Evolutionary conservation across 2,888 invertebrate genomes (phyloP).

Genomic region (Parnassius orleans): DNA sequence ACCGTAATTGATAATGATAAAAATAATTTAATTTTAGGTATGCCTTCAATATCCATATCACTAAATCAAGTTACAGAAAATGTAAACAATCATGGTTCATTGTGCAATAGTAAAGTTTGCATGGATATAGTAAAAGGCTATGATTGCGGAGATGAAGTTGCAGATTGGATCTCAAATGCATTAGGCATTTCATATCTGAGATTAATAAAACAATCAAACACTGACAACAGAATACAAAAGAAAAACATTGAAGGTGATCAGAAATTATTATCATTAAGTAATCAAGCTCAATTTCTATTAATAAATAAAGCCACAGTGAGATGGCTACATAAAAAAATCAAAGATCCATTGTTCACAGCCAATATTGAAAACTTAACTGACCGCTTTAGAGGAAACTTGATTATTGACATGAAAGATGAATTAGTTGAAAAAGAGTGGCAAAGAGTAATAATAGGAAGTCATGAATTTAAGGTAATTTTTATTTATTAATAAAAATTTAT

Average conservation of each 20-base stretch:
- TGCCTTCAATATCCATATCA: constrained; percentile 74
- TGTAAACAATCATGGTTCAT: constrained; percentile 49
- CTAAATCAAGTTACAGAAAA: constrained; percentile 57
- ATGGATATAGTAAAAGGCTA: constrained; percentile 88
- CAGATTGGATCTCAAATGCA: constrained; percentile 89
- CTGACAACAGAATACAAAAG: constrained; percentile 55
- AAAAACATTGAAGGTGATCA: constrained; percentile 49
- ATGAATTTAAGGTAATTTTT: constrained; percentile 82
- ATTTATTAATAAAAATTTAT: neutral
- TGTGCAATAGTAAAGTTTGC: constrained; percentile 92
- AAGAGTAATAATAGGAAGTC: constrained; percentile 83
- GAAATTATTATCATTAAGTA: constrained; percentile 83
- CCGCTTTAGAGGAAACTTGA: constrained; percentile 95
- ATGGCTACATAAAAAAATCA: constrained; percentile 84
- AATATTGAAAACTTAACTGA: constrained; percentile 83
- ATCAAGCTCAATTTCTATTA: constrained; percentile 92
- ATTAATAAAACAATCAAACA: constrained; percentile 82
- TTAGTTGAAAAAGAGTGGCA: constrained; percentile 90
- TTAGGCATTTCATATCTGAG: constrained; percentile 85
- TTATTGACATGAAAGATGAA: constrained; percentile 86
- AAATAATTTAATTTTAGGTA: constrained; percentile 59
- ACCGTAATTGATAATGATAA: too few species aligned
- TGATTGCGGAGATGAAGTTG: constrained; percentile 92
- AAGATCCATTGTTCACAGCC: constrained; percentile 73
- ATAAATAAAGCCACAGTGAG: constrained; percentile 89